Evolutionary conservation across 2,113 vertebrate genomes (phyloP).

Genomic region (Phrynocephalus versicolor): DNA sequence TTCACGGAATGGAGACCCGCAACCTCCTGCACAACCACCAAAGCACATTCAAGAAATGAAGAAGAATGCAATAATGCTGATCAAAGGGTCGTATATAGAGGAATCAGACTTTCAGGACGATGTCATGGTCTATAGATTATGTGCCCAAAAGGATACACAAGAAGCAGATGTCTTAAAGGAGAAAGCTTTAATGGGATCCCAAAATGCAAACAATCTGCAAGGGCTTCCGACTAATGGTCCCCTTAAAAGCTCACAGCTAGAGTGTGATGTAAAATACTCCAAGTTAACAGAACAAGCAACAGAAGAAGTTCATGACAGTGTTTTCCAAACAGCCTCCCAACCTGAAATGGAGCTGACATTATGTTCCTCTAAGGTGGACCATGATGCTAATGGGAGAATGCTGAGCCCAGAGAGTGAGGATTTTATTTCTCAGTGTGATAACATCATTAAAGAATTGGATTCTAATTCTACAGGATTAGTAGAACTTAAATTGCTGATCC

Average conservation of each 20-base stretch:
- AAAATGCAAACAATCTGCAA: conserved; percentile 6
- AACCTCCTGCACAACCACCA: conserved; percentile 77
- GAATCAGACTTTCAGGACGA: conserved; percentile 96
- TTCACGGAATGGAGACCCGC: conserved; percentile 35
- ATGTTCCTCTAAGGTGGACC: conserved; percentile 55
- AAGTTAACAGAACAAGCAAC: conserved; percentile 41
- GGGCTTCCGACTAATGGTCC: conserved; percentile 69
- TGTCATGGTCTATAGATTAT: conserved; percentile 91
- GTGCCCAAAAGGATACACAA: conserved; percentile 86
- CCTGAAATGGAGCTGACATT: conserved; percentile 18
- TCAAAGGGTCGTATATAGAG: conserved; percentile 92
- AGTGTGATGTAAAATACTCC: conserved; percentile 45
- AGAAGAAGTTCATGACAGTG: conserved; percentile 46
- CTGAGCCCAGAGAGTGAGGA: conserved; percentile 74
- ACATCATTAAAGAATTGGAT: conserved; percentile 87
- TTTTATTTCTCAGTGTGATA: conserved; percentile 87
- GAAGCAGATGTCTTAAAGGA: conserved; percentile 51
- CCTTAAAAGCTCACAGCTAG: conserved; percentile 41
- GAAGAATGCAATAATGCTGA: conserved; percentile 85
- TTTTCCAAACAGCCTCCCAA: conserved; percentile 23
- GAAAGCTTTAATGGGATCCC: conserved; percentile 14
- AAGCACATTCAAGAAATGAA: conserved; percentile 94
- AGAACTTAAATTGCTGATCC: conserved; percentile 56
- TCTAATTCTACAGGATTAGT: conserved; percentile 60
- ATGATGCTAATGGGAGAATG: conserved; percentile 48